phyloP scores from a whole-genome alignment of 2,113 vertebrate genomes.

The Dromas ardeola region DNA sequence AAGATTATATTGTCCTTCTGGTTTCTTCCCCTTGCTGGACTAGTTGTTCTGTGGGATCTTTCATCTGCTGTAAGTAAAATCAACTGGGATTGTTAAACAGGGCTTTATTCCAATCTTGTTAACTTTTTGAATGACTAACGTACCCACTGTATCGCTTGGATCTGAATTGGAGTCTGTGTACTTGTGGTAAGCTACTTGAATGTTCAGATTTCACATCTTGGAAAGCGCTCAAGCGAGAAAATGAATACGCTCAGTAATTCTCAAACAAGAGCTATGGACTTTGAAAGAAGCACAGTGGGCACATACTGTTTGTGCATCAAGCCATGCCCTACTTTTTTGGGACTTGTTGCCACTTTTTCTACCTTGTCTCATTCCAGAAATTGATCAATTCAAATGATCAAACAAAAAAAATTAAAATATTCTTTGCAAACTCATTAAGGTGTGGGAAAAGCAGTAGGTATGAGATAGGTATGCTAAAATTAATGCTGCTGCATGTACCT shows the following conservation, averaged over 20 bases:
- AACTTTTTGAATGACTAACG: not conserved
- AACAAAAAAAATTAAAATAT: not conserved
- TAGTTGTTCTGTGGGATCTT: not conserved
- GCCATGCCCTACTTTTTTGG: not conserved
- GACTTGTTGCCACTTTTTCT: not conserved
- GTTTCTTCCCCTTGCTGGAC: not conserved
- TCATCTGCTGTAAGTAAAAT: not conserved
- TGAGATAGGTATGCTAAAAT: not conserved
- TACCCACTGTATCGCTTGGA: not conserved
- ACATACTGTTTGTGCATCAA: not conserved
- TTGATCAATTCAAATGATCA: not conserved
- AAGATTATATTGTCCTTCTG: not conserved
- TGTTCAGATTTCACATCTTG: not conserved
- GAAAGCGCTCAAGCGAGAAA: not conserved
- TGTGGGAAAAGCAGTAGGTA: not conserved
- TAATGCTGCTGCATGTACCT: not conserved
- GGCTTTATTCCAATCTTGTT: not conserved
- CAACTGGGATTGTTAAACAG: not conserved
- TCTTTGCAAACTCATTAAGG: not conserved
- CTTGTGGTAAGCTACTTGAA: not conserved
- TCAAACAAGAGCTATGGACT: not conserved
- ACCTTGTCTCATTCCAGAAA: not conserved
- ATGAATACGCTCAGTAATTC: not conserved
- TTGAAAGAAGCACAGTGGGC: not conserved
- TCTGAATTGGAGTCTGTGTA: not conserved